phyloP scores from a whole-genome alignment of 2,888 invertebrate genomes.

The Chesias legatella region DNA sequence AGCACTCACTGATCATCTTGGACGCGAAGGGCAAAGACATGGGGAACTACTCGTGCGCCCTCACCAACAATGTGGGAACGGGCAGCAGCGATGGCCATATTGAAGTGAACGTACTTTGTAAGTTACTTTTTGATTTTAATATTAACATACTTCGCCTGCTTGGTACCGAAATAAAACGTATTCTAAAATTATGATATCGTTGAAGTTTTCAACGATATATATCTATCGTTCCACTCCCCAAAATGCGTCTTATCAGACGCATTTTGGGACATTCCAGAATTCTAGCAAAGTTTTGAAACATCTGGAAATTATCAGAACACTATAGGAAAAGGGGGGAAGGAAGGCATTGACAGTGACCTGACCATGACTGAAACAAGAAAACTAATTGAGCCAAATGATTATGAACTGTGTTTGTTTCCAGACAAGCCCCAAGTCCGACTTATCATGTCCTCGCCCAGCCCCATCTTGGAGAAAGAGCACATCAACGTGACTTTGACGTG shows the following conservation, averaged over 20 bases:
- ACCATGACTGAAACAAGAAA: too few relatives aligned
- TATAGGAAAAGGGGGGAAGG: too few relatives aligned
- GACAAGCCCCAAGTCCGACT: constrained; percentile 90
- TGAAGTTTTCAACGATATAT: too few relatives aligned
- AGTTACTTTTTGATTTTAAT: constrained; percentile 63
- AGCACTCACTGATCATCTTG: constrained; percentile 88
- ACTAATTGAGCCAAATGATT: too few relatives aligned
- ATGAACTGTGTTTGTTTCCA: constrained; percentile 67
- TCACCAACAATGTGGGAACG: constrained; percentile 89
- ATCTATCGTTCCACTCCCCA: too few relatives aligned
- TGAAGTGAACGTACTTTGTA: constrained; percentile 90
- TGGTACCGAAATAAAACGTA: not conserved
- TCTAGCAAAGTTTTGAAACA: too few relatives aligned
- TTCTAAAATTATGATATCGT: too few relatives aligned
- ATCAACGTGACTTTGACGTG: constrained; percentile 91
- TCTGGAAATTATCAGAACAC: too few relatives aligned
- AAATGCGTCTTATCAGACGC: too few relatives aligned
- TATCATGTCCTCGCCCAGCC: constrained; percentile 87
- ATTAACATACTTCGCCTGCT: too few relatives aligned
- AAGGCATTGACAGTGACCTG: too few relatives aligned
- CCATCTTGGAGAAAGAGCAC: constrained; percentile 88
- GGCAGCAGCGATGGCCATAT: constrained; percentile 87
- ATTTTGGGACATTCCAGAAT: too few relatives aligned
- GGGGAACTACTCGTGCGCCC: constrained; percentile 91
- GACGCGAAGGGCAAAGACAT: constrained; percentile 88